Percentiles rank a stretch among this genome's conserved stretches.
Evolutionary conservation across 2,888 invertebrate species (phyloP).

Genomic region (Apodemia zela): DNA sequence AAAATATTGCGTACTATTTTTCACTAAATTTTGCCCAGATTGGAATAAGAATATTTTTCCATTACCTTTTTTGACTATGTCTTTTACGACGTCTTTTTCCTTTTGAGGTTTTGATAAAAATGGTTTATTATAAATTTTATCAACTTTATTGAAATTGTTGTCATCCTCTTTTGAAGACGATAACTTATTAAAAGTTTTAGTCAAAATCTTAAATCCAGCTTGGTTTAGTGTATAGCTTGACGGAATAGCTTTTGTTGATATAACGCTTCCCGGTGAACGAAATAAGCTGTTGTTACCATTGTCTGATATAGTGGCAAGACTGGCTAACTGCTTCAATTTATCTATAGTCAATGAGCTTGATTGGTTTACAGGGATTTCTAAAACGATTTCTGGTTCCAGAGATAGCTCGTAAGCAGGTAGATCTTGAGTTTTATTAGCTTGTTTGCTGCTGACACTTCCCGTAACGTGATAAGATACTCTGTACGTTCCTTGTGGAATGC

Average conservation of each 20-base stretch:
- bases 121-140: conserved; percentile 57
- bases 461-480: conserved; percentile 73
- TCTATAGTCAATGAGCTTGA: conserved; percentile 62
- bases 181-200: conserved; percentile 82
- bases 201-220: conserved; percentile 83
- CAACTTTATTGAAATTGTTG: conserved; percentile 58
- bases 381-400: conserved; percentile 66
- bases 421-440: conserved; percentile 66
- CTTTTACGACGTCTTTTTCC: conserved; percentile 47
- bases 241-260: conserved; percentile 82
- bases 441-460: conserved; percentile 71
- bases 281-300: conserved; percentile 73
- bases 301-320: conserved; percentile 78
- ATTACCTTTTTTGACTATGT: conserved; percentile 47
- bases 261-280: conserved; percentile 69
- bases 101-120: conserved; percentile 45
- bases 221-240: conserved; percentile 82
- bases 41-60: conserved; percentile 9
- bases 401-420: conserved; percentile 67
- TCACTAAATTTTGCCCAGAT: too few relatives aligned
- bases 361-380: conserved; percentile 69
- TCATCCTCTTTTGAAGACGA: conserved; percentile 69
- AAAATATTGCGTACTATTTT: too few relatives aligned
- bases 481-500: conserved; percentile 66
- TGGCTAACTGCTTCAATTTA: conserved; percentile 77